Conservation (phyloP, 2,113 vertebrate species). For the Pseudorasbora parva region DNA sequence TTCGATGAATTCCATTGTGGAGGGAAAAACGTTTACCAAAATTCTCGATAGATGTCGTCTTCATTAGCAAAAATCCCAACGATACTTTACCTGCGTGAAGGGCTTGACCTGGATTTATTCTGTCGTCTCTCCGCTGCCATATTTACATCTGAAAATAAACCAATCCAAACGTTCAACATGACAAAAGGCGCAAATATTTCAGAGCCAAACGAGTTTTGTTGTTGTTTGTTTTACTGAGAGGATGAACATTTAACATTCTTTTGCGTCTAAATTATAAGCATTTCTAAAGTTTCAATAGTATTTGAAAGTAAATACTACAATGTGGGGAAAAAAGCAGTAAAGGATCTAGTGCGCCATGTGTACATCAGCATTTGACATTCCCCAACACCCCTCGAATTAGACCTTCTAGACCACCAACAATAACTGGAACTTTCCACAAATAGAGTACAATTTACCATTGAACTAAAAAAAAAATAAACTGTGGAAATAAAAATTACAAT, state of each 20-base stretch:
- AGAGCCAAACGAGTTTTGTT: slow-evolving; percentile 23
- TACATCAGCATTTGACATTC: neutral
- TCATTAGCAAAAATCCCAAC: slow-evolving; percentile 77
- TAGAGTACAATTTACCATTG: neutral
- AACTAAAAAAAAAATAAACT: neutral
- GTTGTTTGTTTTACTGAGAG: neutral
- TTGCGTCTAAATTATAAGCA: neutral
- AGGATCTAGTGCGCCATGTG: neutral
- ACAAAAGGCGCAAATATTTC: slow-evolving; percentile 62
- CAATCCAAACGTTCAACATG: slow-evolving; percentile 98
- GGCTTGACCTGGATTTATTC: slow-evolving; percentile 95
- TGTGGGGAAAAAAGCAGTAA: neutral
- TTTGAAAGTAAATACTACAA: neutral
- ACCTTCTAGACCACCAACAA: neutral
- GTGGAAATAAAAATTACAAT: neutral
- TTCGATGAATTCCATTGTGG: slow-evolving; percentile 16
- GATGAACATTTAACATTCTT: neutral
- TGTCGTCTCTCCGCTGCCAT: slow-evolving; percentile 99
- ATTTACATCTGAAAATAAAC: slow-evolving; percentile 99
- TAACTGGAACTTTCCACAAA: neutral
- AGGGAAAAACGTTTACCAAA: slow-evolving; percentile 60
- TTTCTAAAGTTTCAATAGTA: slow-evolving; percentile 1
- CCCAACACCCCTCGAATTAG: neutral
- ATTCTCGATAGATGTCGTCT: slow-evolving; percentile 64
- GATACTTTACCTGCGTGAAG: slow-evolving; percentile 99